These are phyloP conservation scores for Oceanites oceanicus DNA, from an alignment of 2,113 vertebrate species.

Conservation along the genomic window DNA sequence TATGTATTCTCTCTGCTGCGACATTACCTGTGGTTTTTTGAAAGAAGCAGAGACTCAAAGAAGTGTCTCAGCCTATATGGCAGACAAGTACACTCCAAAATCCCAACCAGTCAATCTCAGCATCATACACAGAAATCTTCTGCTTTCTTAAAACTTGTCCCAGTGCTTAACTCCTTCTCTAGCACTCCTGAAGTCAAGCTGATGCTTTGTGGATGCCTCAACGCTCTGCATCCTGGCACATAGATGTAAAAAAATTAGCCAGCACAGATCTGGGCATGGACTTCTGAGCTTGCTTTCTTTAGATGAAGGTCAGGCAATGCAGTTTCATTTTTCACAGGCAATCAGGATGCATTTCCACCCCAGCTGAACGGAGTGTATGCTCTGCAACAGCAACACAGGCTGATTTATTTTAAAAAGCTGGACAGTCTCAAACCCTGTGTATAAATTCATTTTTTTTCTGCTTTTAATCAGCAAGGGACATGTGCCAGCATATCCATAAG, in stretches of 20 bases:
- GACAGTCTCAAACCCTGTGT: background rate
- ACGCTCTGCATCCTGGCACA: background rate
- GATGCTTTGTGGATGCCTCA: background rate
- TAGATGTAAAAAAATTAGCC: background rate
- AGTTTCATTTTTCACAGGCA: background rate
- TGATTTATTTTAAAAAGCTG: background rate
- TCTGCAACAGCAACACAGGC: background rate
- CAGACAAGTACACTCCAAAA: background rate
- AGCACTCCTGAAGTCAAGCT: background rate
- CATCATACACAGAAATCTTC: background rate
- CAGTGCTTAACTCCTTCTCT: background rate
- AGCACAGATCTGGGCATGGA: background rate
- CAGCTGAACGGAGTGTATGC: background rate
- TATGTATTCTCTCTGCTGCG: background rate
- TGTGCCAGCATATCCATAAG: background rate
- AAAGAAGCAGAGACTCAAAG: background rate
- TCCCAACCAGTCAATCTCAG: background rate
- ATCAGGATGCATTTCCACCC: background rate
- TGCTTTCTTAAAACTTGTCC: background rate
- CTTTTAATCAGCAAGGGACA: background rate
- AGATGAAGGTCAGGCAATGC: background rate
- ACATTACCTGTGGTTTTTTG: background rate
- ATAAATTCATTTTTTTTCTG: background rate
- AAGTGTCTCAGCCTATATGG: background rate
- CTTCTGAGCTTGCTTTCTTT: background rate